Percentiles rank a stretch among this genome's conserved stretches.
phyloP scores from a whole-genome alignment of 2,113 vertebrate species.

The Genyomyrus donnyi region DNA sequence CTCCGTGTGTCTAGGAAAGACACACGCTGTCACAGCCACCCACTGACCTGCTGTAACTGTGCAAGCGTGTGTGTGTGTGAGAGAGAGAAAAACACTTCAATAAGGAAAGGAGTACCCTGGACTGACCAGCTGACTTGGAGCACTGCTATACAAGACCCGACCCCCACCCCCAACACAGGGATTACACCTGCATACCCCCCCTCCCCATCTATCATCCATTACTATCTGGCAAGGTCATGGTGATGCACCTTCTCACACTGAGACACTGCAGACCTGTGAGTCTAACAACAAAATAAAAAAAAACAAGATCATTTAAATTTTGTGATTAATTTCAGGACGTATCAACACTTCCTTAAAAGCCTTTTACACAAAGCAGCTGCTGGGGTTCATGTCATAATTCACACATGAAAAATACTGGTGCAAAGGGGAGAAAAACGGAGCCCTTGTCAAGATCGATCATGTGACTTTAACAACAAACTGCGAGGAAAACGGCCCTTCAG shows the following conservation, averaged over 20 bases:
- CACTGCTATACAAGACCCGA: neutral
- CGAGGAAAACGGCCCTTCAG: neutral
- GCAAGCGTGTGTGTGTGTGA: neutral
- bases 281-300: neutral
- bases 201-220: neutral
- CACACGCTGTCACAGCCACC: constrained; percentile 37
- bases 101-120: neutral
- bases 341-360: neutral
- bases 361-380: neutral
- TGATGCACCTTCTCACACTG: neutral
- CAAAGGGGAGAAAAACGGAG: neutral
- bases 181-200: neutral
- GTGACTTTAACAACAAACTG: neutral
- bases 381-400: neutral
- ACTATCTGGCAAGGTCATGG: neutral
- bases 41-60: constrained; percentile 41
- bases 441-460: neutral
- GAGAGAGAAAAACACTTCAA: neutral
- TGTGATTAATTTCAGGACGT: neutral
- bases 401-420: neutral
- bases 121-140: neutral
- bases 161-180: neutral
- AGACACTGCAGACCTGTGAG: neutral
- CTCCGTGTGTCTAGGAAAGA: neutral
- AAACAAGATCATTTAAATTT: neutral